Evolutionary conservation across 2,113 vertebrate species (phyloP).

Genomic region (Saimiri boliviensis): DNA sequence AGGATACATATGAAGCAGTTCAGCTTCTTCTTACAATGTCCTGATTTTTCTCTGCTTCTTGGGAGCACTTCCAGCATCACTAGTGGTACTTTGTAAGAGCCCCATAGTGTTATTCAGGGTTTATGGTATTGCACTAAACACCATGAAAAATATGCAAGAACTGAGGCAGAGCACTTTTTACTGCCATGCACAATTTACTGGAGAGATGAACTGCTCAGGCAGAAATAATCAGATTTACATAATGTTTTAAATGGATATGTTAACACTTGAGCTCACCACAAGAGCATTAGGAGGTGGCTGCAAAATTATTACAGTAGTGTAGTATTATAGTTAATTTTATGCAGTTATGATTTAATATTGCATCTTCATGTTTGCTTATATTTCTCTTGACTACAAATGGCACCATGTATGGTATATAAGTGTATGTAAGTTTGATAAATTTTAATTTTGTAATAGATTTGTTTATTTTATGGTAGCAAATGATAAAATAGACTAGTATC

Average conservation of each 20-base stretch:
- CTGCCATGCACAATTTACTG: not conserved
- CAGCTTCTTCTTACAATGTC: not conserved
- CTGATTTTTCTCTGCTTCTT: not conserved
- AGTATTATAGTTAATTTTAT: not conserved
- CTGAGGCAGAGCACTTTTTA: not conserved
- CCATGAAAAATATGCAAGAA: not conserved
- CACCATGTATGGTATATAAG: not conserved
- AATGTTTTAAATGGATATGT: not conserved
- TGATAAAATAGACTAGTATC: not conserved
- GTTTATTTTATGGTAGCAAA: not conserved
- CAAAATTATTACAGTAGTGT: not conserved
- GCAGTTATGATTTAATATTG: not conserved
- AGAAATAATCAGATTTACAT: not conserved
- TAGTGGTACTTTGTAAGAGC: not conserved
- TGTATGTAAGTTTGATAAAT: not conserved
- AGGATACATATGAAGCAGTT: not conserved
- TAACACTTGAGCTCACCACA: not conserved
- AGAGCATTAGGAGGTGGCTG: not conserved
- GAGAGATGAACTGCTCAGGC: not conserved
- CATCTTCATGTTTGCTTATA: not conserved
- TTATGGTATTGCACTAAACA: not conserved
- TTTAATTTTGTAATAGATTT: not conserved
- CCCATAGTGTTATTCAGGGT: not conserved
- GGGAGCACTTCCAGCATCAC: not conserved
- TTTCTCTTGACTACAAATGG: not conserved